A percentile compares a stretch with the other conserved stretches of the same genome.
Evolutionary conservation across 1,140 invertebrate genomes (phyloP).

Genomic region (Eufriesea mexicana): DNA sequence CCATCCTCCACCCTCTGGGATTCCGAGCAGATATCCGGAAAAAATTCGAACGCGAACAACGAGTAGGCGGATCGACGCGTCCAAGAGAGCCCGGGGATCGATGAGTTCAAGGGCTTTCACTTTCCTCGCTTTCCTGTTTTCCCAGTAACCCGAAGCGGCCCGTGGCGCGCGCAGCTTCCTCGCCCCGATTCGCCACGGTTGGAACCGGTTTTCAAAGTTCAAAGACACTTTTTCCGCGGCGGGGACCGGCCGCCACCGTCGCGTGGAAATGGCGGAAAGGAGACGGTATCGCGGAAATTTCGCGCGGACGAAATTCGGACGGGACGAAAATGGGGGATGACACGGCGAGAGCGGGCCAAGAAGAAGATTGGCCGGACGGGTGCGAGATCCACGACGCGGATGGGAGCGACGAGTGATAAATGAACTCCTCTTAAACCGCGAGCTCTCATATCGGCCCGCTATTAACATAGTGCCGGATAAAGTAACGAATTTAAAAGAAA

Average conservation of each 20-base stretch:
- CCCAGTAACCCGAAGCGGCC: not conserved
- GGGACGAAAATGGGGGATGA: not conserved
- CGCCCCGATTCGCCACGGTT: not conserved
- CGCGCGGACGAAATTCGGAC: constrained; percentile 70
- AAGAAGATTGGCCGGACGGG: too few relatives aligned
- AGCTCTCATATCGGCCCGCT: constrained; percentile 80
- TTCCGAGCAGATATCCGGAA: not conserved
- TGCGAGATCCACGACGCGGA: not conserved
- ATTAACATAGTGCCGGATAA: constrained; percentile 82
- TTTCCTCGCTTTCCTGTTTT: not conserved
- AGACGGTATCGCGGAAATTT: too few relatives aligned
- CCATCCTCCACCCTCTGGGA: not conserved
- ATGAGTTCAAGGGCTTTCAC: not conserved
- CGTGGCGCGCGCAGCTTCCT: not conserved
- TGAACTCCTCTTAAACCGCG: constrained; percentile 79
- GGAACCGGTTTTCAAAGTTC: constrained; percentile 40
- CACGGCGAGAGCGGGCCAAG: too few relatives aligned
- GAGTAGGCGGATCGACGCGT: too few relatives aligned
- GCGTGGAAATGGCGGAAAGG: constrained; percentile 28
- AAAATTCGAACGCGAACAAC: not conserved
- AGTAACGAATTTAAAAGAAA: constrained; percentile 83
- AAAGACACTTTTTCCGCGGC: constrained; percentile 27
- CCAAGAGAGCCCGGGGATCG: not conserved
- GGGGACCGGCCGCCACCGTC: not conserved
- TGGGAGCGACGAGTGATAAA: constrained; percentile 77